These are phyloP conservation scores for Callaeas wilsoni DNA, from an alignment of 2,113 vertebrate species.

Conservation along the genomic window DNA sequence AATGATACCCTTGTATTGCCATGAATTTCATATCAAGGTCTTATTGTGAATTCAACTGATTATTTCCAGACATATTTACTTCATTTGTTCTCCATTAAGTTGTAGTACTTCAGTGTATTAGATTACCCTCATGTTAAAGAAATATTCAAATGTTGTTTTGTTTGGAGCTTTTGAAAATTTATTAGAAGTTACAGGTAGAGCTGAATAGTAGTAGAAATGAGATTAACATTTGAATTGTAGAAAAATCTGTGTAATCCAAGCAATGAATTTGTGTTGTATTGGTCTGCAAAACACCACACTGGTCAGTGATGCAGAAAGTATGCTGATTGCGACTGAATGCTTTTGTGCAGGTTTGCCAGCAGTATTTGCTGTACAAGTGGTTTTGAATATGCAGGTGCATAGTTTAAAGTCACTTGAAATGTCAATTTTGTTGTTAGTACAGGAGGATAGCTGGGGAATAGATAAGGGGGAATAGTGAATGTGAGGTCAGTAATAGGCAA, in stretches of 20 bases:
- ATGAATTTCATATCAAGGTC: not conserved
- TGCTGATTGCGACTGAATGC: not conserved
- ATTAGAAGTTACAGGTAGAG: not conserved
- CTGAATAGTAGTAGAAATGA: not conserved
- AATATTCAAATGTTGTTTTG: not conserved
- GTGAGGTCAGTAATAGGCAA: not conserved
- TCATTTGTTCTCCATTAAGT: not conserved
- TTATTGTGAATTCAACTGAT: not conserved
- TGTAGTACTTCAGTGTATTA: not conserved
- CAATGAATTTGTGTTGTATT: not conserved
- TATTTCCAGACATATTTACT: not conserved
- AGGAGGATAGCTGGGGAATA: not conserved
- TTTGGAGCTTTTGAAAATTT: not conserved
- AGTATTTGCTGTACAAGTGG: not conserved
- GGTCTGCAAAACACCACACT: not conserved
- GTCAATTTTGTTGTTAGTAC: not conserved
- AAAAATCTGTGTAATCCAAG: not conserved
- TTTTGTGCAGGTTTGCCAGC: not conserved
- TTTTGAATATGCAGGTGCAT: not conserved
- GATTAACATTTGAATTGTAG: not conserved
- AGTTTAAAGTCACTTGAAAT: not conserved
- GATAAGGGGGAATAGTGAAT: not conserved
- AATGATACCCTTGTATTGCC: not conserved
- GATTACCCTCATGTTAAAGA: not conserved
- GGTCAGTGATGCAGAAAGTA: slow-evolving; percentile 20